A percentile compares a stretch with the other conserved stretches of the same genome.
These are phyloP conservation scores for Scomber scombrus DNA, from an alignment of 2,113 vertebrate genomes.

Conservation along the genomic window DNA sequence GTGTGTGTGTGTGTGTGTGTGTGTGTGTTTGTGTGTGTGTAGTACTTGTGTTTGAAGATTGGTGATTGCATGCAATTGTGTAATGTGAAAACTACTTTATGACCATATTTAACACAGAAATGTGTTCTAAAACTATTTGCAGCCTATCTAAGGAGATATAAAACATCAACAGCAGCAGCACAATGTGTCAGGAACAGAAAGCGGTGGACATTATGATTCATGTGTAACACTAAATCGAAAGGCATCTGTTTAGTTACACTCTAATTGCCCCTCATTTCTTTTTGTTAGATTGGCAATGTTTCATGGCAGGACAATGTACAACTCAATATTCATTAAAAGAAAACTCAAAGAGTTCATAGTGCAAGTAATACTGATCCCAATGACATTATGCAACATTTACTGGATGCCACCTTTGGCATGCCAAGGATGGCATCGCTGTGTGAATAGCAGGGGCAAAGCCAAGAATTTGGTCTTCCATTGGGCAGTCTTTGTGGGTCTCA, in stretches of 20 bases:
- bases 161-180: constrained; percentile 41
- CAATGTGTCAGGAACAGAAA: constrained; percentile 56
- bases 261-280: neutral
- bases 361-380: neutral
- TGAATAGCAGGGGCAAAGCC: constrained; percentile 13
- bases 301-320: neutral
- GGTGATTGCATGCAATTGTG: constrained; percentile 39
- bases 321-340: neutral
- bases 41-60: constrained; percentile 6
- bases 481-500: neutral
- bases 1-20: constrained; percentile 20
- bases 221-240: constrained; percentile 8
- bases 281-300: neutral
- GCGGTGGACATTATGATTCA: constrained; percentile 19
- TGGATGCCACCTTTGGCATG: neutral
- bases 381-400: constrained; percentile 11
- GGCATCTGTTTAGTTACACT: constrained; percentile 19
- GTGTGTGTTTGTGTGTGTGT: neutral
- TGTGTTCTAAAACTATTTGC: constrained; percentile 34
- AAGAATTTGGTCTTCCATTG: neutral
- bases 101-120: constrained; percentile 9
- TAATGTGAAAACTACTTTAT: constrained; percentile 26
- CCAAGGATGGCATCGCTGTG: constrained; percentile 13
- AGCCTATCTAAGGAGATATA: constrained; percentile 36
- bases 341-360: neutral